Evolutionary conservation across 1,140 invertebrate genomes (phyloP).

Genomic region (Nilaparvata lugens): DNA sequence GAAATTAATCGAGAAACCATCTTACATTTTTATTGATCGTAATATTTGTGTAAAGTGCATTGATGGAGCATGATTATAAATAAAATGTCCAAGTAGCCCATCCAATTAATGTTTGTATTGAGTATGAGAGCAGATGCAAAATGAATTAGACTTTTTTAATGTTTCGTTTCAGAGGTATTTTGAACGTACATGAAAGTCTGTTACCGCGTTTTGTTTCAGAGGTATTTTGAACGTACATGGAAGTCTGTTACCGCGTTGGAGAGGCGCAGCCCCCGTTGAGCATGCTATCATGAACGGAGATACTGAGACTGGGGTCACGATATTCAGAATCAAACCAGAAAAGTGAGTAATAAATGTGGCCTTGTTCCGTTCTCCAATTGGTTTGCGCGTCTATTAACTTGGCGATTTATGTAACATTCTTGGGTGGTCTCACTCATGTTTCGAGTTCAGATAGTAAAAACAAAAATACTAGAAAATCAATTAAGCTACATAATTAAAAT

Average conservation of each 20-base stretch:
- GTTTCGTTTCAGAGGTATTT: conserved; percentile 62
- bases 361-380: no score
- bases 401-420: no score
- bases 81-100: no score
- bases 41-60: conserved; percentile 7
- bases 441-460: no score
- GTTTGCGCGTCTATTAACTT: no score
- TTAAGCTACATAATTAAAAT: no score
- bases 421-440: no score
- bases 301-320: conserved; percentile 67
- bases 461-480: no score
- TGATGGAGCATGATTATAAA: neutral
- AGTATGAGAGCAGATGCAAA: no score
- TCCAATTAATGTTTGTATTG: no score
- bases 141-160: conserved; percentile 19
- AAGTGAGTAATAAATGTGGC: conserved; percentile 39
- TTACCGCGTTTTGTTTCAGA: conserved; percentile 60
- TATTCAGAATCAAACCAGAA: conserved; percentile 81
- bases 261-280: conserved; percentile 82
- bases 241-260: conserved; percentile 83
- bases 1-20: no score
- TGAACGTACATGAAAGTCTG: conserved; percentile 87
- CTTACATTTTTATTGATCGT: no score
- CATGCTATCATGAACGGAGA: conserved; percentile 81
- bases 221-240: conserved; percentile 89